These are phyloP conservation scores for Gymnocephalus cernua DNA, from an alignment of 2,113 vertebrate species.

Conservation along the genomic window DNA sequence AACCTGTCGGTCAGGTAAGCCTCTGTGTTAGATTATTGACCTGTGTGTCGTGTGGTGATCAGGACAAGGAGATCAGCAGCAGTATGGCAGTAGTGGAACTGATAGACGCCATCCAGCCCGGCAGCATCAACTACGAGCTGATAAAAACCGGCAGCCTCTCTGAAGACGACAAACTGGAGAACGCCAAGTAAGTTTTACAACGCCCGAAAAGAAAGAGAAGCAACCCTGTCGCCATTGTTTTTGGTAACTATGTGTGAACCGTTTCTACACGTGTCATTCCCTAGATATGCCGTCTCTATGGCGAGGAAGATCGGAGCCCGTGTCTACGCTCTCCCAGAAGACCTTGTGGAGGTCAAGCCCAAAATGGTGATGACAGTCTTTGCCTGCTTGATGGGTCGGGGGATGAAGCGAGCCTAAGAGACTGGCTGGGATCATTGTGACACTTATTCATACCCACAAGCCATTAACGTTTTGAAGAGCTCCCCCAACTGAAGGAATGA, in stretches of 20 bases:
- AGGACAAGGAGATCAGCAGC: conserved; percentile 96
- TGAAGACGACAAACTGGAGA: conserved; percentile 93
- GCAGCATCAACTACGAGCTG: conserved; percentile 94
- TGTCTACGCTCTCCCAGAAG: conserved; percentile 96
- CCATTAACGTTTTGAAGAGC: conserved; percentile 84
- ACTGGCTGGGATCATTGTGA: conserved; percentile 46
- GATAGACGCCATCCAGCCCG: conserved; percentile 97
- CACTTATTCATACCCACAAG: conserved; percentile 68
- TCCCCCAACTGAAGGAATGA: conserved; percentile 80
- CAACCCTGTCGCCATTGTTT: too few species aligned
- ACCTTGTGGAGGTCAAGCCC: conserved; percentile 96
- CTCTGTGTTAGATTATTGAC: not conserved
- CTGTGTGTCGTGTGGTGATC: conserved; percentile 25
- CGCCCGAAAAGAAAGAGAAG: not conserved
- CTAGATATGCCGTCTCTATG: conserved; percentile 96
- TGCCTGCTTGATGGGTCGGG: conserved; percentile 97
- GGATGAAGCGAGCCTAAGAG: conserved; percentile 92
- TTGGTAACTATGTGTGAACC: not conserved
- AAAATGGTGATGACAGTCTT: conserved; percentile 99
- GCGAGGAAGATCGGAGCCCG: conserved; percentile 95
- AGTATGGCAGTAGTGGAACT: conserved; percentile 96
- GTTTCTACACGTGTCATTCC: not conserved
- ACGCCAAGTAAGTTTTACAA: conserved; percentile 91
- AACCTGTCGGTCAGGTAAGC: not conserved
- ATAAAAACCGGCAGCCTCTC: conserved; percentile 90